Evolutionary conservation across 1,140 invertebrate species (phyloP).

Genomic region (Scylla paramamosain): DNA sequence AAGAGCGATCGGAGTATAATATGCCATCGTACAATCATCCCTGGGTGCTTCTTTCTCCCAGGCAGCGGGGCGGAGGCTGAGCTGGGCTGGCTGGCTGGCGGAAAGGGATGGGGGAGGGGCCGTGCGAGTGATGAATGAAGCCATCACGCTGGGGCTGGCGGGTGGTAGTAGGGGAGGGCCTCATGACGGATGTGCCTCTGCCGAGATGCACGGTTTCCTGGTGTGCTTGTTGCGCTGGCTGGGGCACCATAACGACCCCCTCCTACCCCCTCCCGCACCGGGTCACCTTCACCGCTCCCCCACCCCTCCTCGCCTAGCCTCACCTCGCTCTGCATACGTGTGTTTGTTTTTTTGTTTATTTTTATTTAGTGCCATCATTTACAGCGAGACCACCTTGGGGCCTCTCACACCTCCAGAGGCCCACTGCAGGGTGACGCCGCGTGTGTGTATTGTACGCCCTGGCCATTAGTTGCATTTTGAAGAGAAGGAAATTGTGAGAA

Average conservation of each 20-base stretch:
- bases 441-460: too few species aligned
- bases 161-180: neutral
- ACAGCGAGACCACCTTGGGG: too few species aligned
- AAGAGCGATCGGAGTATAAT: neutral
- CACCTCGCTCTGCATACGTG: neutral
- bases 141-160: neutral
- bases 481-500: too few species aligned
- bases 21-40: neutral
- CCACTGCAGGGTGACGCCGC: too few species aligned
- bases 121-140: neutral
- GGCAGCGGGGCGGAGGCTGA: neutral
- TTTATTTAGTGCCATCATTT: too few species aligned
- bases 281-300: neutral
- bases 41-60: neutral
- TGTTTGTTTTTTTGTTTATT: constrained; percentile 31
- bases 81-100: neutral
- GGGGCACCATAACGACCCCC: neutral
- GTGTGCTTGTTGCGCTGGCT: neutral
- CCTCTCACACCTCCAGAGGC: too few species aligned
- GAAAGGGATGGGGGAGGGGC: neutral
- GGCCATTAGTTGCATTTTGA: too few species aligned
- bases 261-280: neutral
- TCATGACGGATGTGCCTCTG: neutral
- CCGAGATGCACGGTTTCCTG: neutral
- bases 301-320: neutral